Evolutionary conservation across 1,140 invertebrate genomes (phyloP).

Genomic region (Chlorops oryzae): DNA sequence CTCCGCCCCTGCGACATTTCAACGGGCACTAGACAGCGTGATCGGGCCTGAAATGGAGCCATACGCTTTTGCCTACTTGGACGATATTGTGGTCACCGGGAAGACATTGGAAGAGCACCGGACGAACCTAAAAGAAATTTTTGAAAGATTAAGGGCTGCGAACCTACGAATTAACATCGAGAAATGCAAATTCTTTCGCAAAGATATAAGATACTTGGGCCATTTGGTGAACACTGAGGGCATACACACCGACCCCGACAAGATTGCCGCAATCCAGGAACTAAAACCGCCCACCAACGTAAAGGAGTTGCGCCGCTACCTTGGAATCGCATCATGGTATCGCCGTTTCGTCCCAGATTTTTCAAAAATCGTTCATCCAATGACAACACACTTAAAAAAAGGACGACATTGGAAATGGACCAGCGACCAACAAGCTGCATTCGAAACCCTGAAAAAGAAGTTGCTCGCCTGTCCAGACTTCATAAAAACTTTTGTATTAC

Average conservation of each 20-base stretch:
- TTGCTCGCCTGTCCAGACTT: conserved; percentile 21
- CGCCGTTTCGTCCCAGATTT: conserved; percentile 38
- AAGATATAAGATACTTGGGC: conserved; percentile 31
- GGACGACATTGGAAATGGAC: conserved; percentile 7
- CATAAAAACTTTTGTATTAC: conserved; percentile 6
- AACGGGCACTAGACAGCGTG: no score
- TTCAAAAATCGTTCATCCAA: conserved; percentile 25
- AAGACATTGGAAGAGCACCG: conserved; percentile 43
- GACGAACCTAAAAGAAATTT: conserved; percentile 23
- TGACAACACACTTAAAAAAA: conserved; percentile 26
- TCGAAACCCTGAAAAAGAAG: conserved; percentile 2
- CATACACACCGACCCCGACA: no score
- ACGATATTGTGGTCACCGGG: no score
- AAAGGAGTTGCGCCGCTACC: conserved; percentile 36
- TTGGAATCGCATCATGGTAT: conserved; percentile 42
- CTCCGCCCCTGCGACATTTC: no score
- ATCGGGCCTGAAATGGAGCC: conserved; percentile 17
- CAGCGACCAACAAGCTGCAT: conserved; percentile 1
- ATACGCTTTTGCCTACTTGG: conserved; percentile 36
- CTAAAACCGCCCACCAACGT: conserved; percentile 21
- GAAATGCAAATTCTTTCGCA: conserved; percentile 31
- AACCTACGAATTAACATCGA: conserved; percentile 19
- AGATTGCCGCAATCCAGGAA: conserved; percentile 30
- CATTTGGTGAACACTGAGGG: conserved; percentile 16
- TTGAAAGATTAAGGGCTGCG: conserved; percentile 6